These are phyloP conservation scores for Potorous gilbertii DNA, from an alignment of 2,797 vertebrate genomes.

Conservation along the genomic window DNA sequence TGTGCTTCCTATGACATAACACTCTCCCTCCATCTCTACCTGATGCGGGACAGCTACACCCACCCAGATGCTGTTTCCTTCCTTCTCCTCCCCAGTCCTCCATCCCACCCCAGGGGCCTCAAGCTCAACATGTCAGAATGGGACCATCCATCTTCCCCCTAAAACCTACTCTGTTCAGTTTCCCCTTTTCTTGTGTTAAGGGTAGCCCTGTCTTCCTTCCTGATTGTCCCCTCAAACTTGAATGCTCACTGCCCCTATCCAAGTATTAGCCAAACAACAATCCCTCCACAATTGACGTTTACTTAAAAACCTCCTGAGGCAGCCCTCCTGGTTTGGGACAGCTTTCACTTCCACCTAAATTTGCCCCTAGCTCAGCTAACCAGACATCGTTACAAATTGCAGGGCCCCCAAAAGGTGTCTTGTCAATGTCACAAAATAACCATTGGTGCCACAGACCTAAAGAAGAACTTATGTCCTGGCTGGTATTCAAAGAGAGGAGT, in stretches of 20 bases:
- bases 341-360: too few species aligned
- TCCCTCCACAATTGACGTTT: neutral
- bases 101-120: neutral
- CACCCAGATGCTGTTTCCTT: too few species aligned
- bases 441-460: too few species aligned
- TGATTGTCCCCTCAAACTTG: neutral
- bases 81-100: too few species aligned
- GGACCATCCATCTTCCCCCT: neutral
- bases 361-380: neutral
- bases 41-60: neutral
- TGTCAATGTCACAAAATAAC: too few species aligned
- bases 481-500: too few species aligned
- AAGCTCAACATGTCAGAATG: neutral
- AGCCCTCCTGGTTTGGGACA: neutral
- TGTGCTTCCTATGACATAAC: too few species aligned
- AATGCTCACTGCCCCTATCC: too few species aligned
- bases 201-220: neutral
- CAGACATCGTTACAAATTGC: too few species aligned
- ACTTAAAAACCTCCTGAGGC: neutral
- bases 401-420: too few species aligned
- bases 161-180: neutral
- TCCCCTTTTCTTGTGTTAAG: too few species aligned
- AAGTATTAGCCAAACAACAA: neutral
- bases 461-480: too few species aligned
- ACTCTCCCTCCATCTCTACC: neutral